Evolutionary conservation across 2,888 invertebrate species (phyloP).

Genomic region (Mycalesis mineus): DNA sequence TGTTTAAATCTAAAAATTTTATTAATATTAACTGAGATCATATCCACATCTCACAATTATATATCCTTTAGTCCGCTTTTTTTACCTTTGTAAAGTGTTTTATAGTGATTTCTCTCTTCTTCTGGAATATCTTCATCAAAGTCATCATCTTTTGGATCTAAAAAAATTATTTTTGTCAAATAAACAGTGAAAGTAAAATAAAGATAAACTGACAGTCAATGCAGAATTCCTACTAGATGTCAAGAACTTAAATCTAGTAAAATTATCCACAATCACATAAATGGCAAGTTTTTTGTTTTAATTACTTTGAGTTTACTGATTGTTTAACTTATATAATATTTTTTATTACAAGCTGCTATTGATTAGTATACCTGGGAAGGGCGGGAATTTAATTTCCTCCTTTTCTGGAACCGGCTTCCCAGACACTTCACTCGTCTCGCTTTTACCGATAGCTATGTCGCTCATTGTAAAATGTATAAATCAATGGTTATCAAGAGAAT

Average conservation of each 20-base stretch:
- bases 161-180: slow-evolving; percentile 28
- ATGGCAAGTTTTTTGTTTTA: background rate
- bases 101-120: slow-evolving; percentile 74
- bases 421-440: slow-evolving; percentile 44
- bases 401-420: slow-evolving; percentile 61
- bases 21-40: no score
- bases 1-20: slow-evolving; percentile 74
- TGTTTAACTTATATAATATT: background rate
- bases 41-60: background rate
- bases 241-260: background rate
- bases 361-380: slow-evolving; percentile 55
- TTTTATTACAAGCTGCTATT: background rate
- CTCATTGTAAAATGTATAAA: slow-evolving; percentile 52
- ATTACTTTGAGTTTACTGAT: background rate
- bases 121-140: slow-evolving; percentile 75
- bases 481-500: slow-evolving; percentile 17
- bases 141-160: slow-evolving; percentile 64
- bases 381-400: slow-evolving; percentile 61
- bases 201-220: background rate
- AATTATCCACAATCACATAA: background rate
- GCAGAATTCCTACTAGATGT: background rate
- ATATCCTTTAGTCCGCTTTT: no score
- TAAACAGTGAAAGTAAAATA: background rate
- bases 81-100: slow-evolving; percentile 67
- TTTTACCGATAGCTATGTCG: slow-evolving; percentile 52